Evolutionary conservation across 2,113 vertebrate genomes (phyloP).

Genomic region (Phasianus colchicus): DNA sequence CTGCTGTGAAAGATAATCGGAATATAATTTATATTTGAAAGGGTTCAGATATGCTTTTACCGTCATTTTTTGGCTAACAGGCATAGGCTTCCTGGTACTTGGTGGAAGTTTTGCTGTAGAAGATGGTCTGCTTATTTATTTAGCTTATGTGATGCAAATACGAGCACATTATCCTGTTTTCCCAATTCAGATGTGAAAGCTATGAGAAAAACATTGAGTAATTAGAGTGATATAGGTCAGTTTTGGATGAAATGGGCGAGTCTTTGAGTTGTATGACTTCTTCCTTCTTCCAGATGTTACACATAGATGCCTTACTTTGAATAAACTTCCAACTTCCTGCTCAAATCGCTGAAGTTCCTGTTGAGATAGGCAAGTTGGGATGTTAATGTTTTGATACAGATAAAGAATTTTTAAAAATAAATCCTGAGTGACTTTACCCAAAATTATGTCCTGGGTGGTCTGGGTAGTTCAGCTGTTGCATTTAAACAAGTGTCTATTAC

Average conservation of each 20-base stretch:
- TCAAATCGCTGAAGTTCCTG: not conserved
- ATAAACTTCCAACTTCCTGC: not conserved
- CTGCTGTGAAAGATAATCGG: accelerated
- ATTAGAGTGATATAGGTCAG: not conserved
- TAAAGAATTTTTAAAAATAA: not conserved
- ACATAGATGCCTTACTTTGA: not conserved
- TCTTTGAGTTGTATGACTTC: accelerated
- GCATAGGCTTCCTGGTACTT: not conserved
- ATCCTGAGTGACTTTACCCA: not conserved
- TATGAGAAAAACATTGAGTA: not conserved
- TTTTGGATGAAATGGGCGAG: not conserved
- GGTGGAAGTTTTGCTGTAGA: not conserved
- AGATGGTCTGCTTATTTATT: not conserved
- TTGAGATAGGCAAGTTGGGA: not conserved
- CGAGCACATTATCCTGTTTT: not conserved
- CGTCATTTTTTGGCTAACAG: not conserved
- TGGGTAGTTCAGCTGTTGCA: not conserved
- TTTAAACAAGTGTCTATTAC: not conserved
- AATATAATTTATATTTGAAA: not conserved
- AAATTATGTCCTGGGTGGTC: not conserved
- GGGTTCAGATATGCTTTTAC: not conserved
- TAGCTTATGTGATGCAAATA: accelerated
- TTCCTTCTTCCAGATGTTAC: not conserved
- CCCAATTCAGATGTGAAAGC: not conserved
- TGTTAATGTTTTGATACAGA: not conserved